phyloP scores from a whole-genome alignment of 2,113 vertebrate genomes.

The Melierax canorus region DNA sequence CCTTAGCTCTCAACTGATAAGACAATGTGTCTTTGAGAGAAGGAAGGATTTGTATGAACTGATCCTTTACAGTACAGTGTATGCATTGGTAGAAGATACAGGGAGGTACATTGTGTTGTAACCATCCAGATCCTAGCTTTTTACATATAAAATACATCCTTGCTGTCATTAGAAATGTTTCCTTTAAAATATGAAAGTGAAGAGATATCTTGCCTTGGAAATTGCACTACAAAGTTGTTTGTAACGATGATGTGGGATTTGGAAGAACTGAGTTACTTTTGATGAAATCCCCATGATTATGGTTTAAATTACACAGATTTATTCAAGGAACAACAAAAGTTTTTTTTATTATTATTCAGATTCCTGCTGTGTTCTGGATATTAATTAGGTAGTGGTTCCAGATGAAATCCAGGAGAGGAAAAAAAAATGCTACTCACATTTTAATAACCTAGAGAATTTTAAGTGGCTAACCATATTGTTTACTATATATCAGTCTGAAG shows the following conservation, averaged over 20 bases:
- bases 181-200: slow-evolving; percentile 48
- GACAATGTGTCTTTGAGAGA: slow-evolving; percentile 60
- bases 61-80: background rate
- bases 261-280: slow-evolving; percentile 52
- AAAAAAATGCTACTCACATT: slow-evolving; percentile 26
- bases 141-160: background rate
- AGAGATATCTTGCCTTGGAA: slow-evolving; percentile 39
- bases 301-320: slow-evolving; percentile 65
- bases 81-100: background rate
- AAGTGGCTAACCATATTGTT: slow-evolving; percentile 70
- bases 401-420: slow-evolving; percentile 41
- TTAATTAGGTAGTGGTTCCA: slow-evolving; percentile 63
- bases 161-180: background rate
- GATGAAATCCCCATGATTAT: slow-evolving; percentile 64
- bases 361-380: slow-evolving; percentile 59
- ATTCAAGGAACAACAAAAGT: slow-evolving; percentile 62
- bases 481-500: slow-evolving; percentile 50
- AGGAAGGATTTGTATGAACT: slow-evolving; percentile 47
- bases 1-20: slow-evolving; percentile 53
- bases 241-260: background rate
- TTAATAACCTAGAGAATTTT: slow-evolving; percentile 68
- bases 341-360: slow-evolving; percentile 44
- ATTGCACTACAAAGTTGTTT: slow-evolving; percentile 53
- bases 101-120: background rate
- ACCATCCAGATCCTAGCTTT: background rate